Evolutionary conservation across 2,113 vertebrate species (phyloP).

Genomic region (Prionailurus bengalensis): DNA sequence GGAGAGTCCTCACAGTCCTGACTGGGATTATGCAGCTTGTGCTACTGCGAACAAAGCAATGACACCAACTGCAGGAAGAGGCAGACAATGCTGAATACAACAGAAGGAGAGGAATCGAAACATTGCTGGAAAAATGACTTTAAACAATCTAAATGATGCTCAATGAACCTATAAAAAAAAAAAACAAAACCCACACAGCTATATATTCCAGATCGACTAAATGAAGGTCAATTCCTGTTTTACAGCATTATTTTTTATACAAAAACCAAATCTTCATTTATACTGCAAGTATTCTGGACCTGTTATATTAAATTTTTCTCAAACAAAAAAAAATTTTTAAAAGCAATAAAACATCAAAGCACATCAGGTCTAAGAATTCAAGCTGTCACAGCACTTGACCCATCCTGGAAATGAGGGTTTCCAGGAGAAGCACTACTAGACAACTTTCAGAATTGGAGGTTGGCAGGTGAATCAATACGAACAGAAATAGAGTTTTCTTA

Average conservation of each 20-base stretch:
- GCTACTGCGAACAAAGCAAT: conserved; percentile 76
- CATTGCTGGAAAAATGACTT: conserved; percentile 58
- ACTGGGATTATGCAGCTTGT: conserved; percentile 71
- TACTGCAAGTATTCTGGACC: conserved; percentile 75
- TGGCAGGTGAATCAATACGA: conserved; percentile 76
- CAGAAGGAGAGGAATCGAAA: conserved; percentile 65
- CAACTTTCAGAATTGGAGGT: conserved; percentile 53
- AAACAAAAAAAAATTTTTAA: conserved; percentile 70
- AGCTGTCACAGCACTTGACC: conserved; percentile 60
- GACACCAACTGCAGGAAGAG: conserved; percentile 58
- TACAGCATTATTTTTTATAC: conserved; percentile 83
- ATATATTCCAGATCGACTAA: conserved; percentile 78
- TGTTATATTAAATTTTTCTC: conserved; percentile 75
- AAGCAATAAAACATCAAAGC: conserved; percentile 77
- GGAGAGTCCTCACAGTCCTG: conserved; percentile 75
- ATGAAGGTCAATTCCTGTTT: conserved; percentile 82
- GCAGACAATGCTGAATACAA: conserved; percentile 27
- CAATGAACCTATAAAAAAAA: conserved; percentile 65
- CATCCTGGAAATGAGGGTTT: conserved; percentile 37
- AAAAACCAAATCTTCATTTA: conserved; percentile 79
- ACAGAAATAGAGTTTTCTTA: conserved; percentile 75
- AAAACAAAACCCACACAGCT: conserved; percentile 6
- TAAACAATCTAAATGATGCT: conserved; percentile 73
- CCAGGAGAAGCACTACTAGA: conserved; percentile 64
- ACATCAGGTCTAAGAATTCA: conserved; percentile 58